Evolutionary conservation across 2,113 vertebrate species (phyloP).

Genomic region (Dendropsophus ebraccatus): DNA sequence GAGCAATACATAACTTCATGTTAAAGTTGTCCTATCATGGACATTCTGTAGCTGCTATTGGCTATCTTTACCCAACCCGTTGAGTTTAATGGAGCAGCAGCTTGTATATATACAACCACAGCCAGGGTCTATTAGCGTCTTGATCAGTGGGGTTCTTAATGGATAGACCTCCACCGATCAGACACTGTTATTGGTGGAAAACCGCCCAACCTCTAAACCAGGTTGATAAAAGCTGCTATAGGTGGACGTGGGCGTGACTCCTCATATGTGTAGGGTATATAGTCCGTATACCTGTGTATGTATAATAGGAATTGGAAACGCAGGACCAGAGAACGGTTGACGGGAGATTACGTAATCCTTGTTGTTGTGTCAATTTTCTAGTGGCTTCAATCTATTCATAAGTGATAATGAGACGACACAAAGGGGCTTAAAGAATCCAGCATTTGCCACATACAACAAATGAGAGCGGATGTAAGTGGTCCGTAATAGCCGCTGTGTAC

Average conservation of each 20-base stretch:
- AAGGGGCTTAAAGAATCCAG: neutral
- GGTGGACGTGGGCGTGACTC: neutral
- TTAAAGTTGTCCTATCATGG: no score
- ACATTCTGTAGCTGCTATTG: no score
- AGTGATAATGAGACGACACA: neutral
- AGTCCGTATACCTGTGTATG: neutral
- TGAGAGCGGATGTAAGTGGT: conserved; percentile 33
- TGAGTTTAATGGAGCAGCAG: no score
- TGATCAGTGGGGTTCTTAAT: no score
- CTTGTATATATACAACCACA: no score
- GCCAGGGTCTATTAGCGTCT: no score
- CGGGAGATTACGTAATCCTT: neutral
- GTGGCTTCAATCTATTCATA: conserved; percentile 12
- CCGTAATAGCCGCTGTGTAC: conserved; percentile 22
- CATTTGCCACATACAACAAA: conserved; percentile 15
- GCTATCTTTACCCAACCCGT: no score
- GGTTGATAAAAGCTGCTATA: no score
- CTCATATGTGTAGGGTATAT: neutral
- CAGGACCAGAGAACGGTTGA: neutral
- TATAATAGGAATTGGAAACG: neutral
- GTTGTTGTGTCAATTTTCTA: neutral
- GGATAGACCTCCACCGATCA: no score
- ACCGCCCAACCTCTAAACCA: no score
- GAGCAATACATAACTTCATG: no score
- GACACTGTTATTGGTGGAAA: no score